Evolutionary conservation across 2,113 vertebrate genomes (phyloP), one percentile per base, ranked within the genome.

Genomic region (Pontoporia blainvillei): DNA sequence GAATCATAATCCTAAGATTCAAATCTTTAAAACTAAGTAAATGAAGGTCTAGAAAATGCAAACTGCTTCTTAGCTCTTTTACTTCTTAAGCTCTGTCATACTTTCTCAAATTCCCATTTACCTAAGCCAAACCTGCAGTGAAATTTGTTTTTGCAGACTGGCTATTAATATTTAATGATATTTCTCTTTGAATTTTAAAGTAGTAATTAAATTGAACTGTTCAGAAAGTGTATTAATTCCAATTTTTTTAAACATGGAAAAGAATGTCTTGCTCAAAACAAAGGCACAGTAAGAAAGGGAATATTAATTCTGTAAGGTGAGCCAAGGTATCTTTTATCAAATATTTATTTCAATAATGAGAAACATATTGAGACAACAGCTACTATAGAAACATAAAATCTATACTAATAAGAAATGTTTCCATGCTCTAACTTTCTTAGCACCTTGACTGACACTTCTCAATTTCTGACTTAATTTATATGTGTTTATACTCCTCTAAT

Each of bases 121-220:
- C 96, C 94, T 96, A 97, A 67, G 66, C 95, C 85, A 96, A 97
- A 96, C 84, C 96, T 97, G 52, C 46, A 96, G 71, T 57, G 90
- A 97, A 94, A 97, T 98, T 96, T 97, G 94, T 97, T 97, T 98
- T 90, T 94, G 83, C 71, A 97, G 96, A 97, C 97, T 97, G 95
- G 76, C 59, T 94, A 90, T 97, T 97, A 98, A 98, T 98, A 97
- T 97, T 97, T 97, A 97, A 97, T 96, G 76, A 94, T 97, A 94
- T 97, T 97, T 98, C 96, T 96, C 96, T 97, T 97, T 97, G 97
- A 97, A 97, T 98, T 98, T 97, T 97, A 97, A 97, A 98, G 94
- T 98, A 97, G 97, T 97, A 97, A 97, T 97, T 97, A 98, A 97
- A 97, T 96, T 57, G 94, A 97, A 96, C 94, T 97, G 49, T 92